Base-by-base conservation (phyloP, 2,888 invertebrate genomes). In the Hypolimnas misippus region DNA sequence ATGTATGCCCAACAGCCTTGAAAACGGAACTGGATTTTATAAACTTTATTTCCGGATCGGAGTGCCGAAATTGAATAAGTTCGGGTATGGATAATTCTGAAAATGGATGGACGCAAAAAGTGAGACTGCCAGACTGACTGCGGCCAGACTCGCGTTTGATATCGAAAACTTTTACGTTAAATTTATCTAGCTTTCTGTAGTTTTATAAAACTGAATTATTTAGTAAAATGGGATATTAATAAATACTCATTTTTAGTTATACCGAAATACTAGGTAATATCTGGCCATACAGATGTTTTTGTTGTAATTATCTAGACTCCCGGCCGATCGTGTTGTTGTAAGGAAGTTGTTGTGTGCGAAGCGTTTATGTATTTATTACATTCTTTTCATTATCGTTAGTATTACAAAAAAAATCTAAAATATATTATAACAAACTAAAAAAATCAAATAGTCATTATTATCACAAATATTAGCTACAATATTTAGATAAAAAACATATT, bases 21-120 rank as follows among this genome's bases (percentile, higher is more conserved):
- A 62, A 62, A 62, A 31, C 4, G 14, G 50, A 65, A 44, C 61
- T 33, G 40, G 60, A 17, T 58, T 49, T 58, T 64, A 55, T 53
- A 42, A 62, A 64, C 62, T 54, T 65, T 62, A 62, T 62, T 59
- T 56, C 44, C 50, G 50, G 33, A 57, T 63, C 46, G 38, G 56
- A 59, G 59, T 53, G 51, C 56, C 57, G 53, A 67, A 65, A 65
- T 67, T 67, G 57, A 62, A 67, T 63, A 66, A 66, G 55, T 66
- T 64, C 17, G 25, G 31, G 46, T 58, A 46, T 57, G 63, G 59
- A 63, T 60, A 60, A 60, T 57, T 59, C 49, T 49, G 50, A 53
- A 66, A 63, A 63, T 66, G 56, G 54, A 50, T 38, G 60, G 33
- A 40, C 49, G 16, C 19, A 62, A 46, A 64, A 66, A 62, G 51